Evolutionary conservation across 2,888 invertebrate genomes (phyloP), one percentile per base, ranked within the genome.

Genomic region (Seira ritae): DNA sequence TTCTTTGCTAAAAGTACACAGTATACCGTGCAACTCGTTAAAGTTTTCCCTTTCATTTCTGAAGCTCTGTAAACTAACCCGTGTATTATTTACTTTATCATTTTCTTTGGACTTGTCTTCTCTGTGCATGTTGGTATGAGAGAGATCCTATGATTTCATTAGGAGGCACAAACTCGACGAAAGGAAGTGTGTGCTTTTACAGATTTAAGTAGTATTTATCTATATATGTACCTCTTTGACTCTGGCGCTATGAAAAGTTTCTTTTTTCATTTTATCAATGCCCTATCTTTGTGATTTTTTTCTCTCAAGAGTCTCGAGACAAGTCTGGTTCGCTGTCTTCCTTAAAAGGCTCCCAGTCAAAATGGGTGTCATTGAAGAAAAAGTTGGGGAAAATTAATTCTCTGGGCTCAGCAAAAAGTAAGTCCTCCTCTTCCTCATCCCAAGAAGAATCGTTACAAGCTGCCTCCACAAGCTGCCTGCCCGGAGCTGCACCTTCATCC

Each of bases 361-460:
- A 88, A 81, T 89, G 89, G 89, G 78, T 83, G 75, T 88, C 88
- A 55, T 80, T 89, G 68, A 80, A 88, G 83, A 89, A 87, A 84
- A 89, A 89, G 84, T 81, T 89, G 46, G 87, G 86, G 17, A 85
- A 87, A 84, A 67, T 85, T 24, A 87, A 85, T 80, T 19, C 79
- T 23, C 60, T 71, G 24, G 75, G 76, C 76, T 76, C 81, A 67
- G 81, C 66, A 42, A 78, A 83, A 67, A 78, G 66, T 60, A 73
- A 73, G 76, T 23, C 60, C 24, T 69, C 80, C 65, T 76, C 81
- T n/a, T 66, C 81, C 15, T 74, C 80, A 6, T 69, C 74, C 6
- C 55, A 60, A 19, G 65, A 60, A 77, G 77, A 77, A 46, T 50
- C 55, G 55, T 55, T 55, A 55, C 62, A 42, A 24, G 62, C 31